Percentiles rank a stretch among this genome's conserved stretches.
These are phyloP conservation scores for Hartigia nigra DNA, from an alignment of 2,888 invertebrate species.

Conservation along the genomic window DNA sequence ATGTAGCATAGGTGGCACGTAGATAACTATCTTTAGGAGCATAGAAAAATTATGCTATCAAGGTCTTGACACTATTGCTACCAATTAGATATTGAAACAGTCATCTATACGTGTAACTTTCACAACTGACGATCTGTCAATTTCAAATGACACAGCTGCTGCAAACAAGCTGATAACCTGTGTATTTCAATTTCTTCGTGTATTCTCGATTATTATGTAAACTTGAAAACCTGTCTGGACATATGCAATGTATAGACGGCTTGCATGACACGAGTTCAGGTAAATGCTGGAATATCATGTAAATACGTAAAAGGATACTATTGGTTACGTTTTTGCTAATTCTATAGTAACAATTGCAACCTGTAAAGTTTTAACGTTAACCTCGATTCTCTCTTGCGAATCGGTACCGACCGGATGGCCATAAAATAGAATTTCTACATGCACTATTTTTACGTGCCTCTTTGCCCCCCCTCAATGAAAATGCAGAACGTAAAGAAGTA, in stretches of 20 bases:
- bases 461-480: background rate
- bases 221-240: background rate
- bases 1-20: background rate
- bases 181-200: background rate
- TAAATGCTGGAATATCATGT: background rate
- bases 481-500: background rate
- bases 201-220: background rate
- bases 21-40: background rate
- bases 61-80: background rate
- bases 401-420: background rate
- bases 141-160: background rate
- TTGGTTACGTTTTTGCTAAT: background rate
- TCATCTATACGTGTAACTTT: background rate
- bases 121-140: background rate
- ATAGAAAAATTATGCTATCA: background rate
- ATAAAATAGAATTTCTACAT: background rate
- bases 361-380: background rate
- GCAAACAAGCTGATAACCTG: background rate
- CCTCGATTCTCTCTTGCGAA: background rate
- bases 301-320: background rate
- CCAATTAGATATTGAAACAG: background rate
- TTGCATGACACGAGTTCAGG: background rate
- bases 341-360: background rate
- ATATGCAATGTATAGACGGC: background rate
- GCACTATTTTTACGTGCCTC: background rate